Evolutionary conservation across 2,888 invertebrate species (phyloP), one percentile per base, ranked within the genome.

Genomic region (Stenotaenia linearis): DNA sequence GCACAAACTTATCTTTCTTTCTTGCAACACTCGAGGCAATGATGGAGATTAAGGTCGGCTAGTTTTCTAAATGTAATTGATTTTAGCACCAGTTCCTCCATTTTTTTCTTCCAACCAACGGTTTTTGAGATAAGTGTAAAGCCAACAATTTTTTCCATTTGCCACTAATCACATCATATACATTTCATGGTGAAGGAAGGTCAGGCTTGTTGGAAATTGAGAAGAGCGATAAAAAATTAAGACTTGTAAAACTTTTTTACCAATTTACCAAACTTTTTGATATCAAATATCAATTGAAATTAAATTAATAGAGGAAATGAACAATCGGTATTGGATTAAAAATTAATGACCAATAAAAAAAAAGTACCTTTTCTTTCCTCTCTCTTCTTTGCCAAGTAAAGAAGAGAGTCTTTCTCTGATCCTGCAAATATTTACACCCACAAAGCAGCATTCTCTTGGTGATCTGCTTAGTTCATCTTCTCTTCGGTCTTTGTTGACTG

Each of bases 1-100:
- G 56, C 56, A 56, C 56, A 56, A 56, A 56, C 56, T 56, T 56
- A 56, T 56, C 56, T 56, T 56, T 56, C 56, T 56, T 56, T 56
- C 23, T 56, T 23, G 56, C 56, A 56, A 56, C 56, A 56, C 56
- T 56, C 56, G 56, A 56, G 56, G 56, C 56, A 56, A 56, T 56
- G 56, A 56, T 56, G 56, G 56, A 56, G 56, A 56, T 56, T 56
- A 56, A 56, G 56, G 56, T 56, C 56, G 18, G 56, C n/a, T 56
- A 56, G 56, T 56, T 56, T 56, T 56, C 56, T 56, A n/a, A 56
- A 56, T 56, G 56, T 56, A 56, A 56, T 56, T 56, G 56, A 56
- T 56, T 56, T 56, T 56, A 56, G 56, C 56, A 56, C 21, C 56
- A 56, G 2, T 56, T n/a, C 23, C 21, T 56, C 2, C 23, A 2